A percentile compares a stretch with the other conserved stretches of the same genome.
phyloP scores from a whole-genome alignment of 2,888 invertebrate genomes.

The Stramonita haemastoma region DNA sequence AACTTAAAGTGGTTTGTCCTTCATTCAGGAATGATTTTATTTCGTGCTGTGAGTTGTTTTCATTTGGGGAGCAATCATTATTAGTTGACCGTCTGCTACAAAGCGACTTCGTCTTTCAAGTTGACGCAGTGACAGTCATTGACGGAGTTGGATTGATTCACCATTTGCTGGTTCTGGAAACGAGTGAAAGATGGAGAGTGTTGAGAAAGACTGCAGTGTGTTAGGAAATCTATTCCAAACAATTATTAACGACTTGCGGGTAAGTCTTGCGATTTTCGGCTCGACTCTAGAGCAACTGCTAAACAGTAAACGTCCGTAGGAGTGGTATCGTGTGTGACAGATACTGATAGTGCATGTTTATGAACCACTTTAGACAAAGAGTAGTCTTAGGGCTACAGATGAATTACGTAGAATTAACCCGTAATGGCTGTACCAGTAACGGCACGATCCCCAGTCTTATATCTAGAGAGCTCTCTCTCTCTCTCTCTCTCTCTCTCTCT shows the following conservation, averaged over 20 bases:
- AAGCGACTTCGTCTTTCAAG: background rate
- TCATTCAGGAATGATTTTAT: background rate
- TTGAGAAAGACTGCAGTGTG: constrained; percentile 80
- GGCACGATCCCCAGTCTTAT: too few species aligned
- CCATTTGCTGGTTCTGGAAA: too few species aligned
- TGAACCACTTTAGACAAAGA: too few species aligned
- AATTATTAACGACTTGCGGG: constrained; percentile 97
- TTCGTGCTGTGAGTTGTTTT: constrained; percentile 29
- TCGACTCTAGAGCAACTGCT: too few species aligned
- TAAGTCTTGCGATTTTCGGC: constrained; percentile 78
- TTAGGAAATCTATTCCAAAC: constrained; percentile 96
- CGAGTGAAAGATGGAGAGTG: constrained; percentile 60
- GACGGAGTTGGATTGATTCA: background rate
- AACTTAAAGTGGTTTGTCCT: constrained; percentile 28
- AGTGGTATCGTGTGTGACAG: background rate
- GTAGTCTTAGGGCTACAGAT: too few species aligned
- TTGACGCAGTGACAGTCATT: background rate
- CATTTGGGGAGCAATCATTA: constrained; percentile 40
- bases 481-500: too few species aligned
- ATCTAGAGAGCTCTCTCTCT: too few species aligned
- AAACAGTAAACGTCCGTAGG: too few species aligned
- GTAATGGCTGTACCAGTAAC: too few species aligned
- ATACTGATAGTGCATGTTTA: background rate
- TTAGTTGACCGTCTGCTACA: constrained; percentile 26
- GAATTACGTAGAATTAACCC: too few species aligned